Evolutionary conservation across 2,113 vertebrate genomes (phyloP).

Genomic region (Ahaetulla prasina): DNA sequence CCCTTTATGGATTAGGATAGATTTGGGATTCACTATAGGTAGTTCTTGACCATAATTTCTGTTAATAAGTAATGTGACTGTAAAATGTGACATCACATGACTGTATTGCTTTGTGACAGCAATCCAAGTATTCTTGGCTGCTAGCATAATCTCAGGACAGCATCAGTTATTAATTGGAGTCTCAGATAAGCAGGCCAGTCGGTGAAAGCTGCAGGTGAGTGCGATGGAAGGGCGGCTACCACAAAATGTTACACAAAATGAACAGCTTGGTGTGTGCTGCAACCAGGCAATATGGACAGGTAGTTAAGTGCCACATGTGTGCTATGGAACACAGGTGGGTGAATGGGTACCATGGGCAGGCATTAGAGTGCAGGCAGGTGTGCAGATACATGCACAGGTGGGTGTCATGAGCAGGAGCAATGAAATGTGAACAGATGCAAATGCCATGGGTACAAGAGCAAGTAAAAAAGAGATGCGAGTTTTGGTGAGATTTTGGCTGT

Average conservation of each 20-base stretch:
- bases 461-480: neutral
- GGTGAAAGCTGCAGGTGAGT: neutral
- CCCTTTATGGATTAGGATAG: neutral
- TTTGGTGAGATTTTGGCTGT: neutral
- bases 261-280: neutral
- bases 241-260: neutral
- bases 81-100: neutral
- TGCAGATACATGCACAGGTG: neutral
- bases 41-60: neutral
- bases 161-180: neutral
- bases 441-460: neutral
- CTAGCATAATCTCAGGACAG: neutral
- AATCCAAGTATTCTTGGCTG: neutral
- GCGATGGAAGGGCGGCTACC: neutral
- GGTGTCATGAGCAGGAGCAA: neutral
- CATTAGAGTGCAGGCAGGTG: neutral
- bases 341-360: neutral
- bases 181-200: neutral
- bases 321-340: neutral
- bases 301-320: neutral
- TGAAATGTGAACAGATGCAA: neutral
- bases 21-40: neutral
- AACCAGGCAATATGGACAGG: neutral
- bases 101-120: neutral
- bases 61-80: neutral